Conservation (phyloP, 2,888 invertebrate genomes). For the Caenorhabditis sp. region DNA sequence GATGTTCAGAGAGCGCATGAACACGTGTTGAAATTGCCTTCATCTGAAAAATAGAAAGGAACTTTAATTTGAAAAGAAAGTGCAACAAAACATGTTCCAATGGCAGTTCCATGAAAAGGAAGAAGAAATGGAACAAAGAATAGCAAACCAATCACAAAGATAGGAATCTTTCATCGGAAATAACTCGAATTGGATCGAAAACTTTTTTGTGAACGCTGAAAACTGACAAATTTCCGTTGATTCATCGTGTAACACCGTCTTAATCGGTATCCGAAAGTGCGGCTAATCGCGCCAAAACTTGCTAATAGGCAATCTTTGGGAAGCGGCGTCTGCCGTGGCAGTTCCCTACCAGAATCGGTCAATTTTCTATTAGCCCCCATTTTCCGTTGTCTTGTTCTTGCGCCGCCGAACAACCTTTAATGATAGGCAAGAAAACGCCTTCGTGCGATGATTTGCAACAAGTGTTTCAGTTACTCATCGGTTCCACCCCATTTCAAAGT, state of each 20-base stretch:
- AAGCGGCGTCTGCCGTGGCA: slow-evolving; percentile 25
- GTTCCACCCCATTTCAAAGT: slow-evolving; percentile 9
- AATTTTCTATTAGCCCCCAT: slow-evolving; percentile 41
- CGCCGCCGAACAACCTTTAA: slow-evolving; percentile 4
- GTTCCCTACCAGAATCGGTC: slow-evolving; percentile 44
- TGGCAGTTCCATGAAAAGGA: no score
- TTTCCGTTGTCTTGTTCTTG: slow-evolving; percentile 10
- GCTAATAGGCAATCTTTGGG: slow-evolving; percentile 41
- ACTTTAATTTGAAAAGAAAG: no score
- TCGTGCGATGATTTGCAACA: background rate
- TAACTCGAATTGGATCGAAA: background rate
- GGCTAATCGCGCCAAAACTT: slow-evolving; percentile 49
- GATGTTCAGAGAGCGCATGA: no score
- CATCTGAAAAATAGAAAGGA: no score
- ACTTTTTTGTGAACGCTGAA: background rate
- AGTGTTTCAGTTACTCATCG: slow-evolving; percentile 40
- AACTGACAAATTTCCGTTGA: background rate
- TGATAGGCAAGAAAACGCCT: slow-evolving; percentile 17
- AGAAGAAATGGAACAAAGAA: background rate
- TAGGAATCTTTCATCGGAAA: slow-evolving; percentile 7
- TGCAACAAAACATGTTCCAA: background rate
- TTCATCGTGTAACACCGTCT: slow-evolving; percentile 39
- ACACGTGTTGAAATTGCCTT: no score
- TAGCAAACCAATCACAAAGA: background rate
- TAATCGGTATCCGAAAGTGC: slow-evolving; percentile 32